Evolutionary conservation across 2,113 vertebrate species (phyloP).

Genomic region (Sapayoa aenigma): DNA sequence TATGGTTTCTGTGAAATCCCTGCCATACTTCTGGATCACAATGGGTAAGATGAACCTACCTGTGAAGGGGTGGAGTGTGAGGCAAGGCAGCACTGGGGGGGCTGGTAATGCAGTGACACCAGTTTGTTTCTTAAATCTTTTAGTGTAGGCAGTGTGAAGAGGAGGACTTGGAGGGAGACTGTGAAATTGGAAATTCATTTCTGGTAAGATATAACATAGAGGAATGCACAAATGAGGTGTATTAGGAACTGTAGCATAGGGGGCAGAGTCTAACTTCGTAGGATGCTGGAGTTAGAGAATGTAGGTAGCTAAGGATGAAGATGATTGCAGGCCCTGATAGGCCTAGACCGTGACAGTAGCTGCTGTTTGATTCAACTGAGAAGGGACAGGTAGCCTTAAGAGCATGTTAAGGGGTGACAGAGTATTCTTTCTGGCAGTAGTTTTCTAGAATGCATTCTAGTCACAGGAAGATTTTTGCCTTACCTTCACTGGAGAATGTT

Average conservation of each 20-base stretch:
- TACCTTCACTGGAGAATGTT: not conserved
- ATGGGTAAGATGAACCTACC: rapidly evolving
- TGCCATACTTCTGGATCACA: not conserved
- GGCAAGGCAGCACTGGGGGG: not conserved
- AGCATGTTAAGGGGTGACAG: not conserved
- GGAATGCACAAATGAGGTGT: not conserved
- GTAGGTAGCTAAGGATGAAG: not conserved
- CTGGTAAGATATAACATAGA: not conserved
- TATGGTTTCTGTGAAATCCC: not conserved
- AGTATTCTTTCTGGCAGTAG: not conserved
- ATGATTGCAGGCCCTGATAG: not conserved
- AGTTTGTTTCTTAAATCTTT: not conserved
- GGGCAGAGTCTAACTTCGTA: rapidly evolving
- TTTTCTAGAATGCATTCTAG: not conserved
- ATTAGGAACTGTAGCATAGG: rapidly evolving
- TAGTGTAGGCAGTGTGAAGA: not conserved
- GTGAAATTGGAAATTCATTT: not conserved
- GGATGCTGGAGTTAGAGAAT: not conserved
- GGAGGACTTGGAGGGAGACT: not conserved
- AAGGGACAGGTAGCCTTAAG: not conserved
- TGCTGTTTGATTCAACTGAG: not conserved
- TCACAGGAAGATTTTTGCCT: not conserved
- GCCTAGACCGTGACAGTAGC: not conserved
- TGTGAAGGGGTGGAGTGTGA: not conserved
- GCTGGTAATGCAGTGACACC: not conserved